phyloP scores from a whole-genome alignment of 2,797 vertebrate genomes.

The Muscicapa comitata region DNA sequence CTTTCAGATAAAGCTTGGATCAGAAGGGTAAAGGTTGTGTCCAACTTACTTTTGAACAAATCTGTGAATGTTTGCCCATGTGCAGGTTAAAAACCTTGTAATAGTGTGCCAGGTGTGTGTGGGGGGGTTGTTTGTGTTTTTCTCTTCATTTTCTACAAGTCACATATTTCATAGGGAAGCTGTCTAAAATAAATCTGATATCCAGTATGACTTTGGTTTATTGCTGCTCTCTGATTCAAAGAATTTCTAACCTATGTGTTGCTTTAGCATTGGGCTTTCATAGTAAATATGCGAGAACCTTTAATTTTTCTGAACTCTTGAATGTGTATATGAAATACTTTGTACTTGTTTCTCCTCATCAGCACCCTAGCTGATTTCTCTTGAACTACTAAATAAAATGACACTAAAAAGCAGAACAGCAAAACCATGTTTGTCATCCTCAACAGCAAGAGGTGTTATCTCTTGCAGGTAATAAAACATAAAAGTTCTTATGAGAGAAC shows the following conservation, averaged over 20 bases:
- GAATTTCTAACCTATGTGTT: neutral
- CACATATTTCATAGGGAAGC: neutral
- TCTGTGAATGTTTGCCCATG: conserved; percentile 21
- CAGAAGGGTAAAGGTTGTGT: neutral
- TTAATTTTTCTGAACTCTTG: neutral
- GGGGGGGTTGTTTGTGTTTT: neutral
- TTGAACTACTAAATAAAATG: neutral
- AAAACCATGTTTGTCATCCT: neutral
- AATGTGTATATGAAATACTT: neutral
- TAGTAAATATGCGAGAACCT: neutral
- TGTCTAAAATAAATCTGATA: neutral
- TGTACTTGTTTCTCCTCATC: neutral
- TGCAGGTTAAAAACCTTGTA: neutral
- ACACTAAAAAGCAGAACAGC: neutral
- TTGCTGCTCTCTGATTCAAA: neutral
- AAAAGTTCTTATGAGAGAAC: neutral
- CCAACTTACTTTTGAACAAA: neutral
- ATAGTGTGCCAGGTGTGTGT: neutral
- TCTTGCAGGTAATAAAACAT: neutral
- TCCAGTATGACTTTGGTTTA: neutral
- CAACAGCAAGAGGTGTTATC: neutral
- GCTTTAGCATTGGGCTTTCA: neutral
- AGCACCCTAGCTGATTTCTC: neutral
- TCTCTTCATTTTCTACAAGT: neutral
- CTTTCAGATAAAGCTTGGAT: neutral